Evolutionary conservation across 2,113 vertebrate species (phyloP).

Genomic region (Laticauda colubrina): DNA sequence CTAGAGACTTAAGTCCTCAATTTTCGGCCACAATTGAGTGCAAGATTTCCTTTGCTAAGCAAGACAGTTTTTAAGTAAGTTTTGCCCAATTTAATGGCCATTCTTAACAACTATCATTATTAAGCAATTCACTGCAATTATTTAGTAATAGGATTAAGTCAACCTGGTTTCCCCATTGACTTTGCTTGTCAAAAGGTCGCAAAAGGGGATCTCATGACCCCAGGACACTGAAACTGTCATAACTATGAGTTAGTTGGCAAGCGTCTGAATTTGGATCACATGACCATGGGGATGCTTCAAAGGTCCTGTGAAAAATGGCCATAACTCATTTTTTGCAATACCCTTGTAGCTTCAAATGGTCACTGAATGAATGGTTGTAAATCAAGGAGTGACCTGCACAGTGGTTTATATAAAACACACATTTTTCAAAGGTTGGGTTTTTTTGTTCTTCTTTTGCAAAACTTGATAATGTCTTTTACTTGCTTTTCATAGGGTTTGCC

Average conservation of each 20-base stretch:
- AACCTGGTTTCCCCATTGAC: not conserved
- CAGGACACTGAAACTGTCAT: too few species aligned
- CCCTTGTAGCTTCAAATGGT: too few species aligned
- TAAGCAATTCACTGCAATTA: not conserved
- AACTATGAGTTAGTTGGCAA: too few species aligned
- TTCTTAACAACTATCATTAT: not conserved
- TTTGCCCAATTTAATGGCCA: not conserved
- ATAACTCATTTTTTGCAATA: too few species aligned
- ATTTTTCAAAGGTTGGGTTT: not conserved
- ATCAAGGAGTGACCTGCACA: not conserved
- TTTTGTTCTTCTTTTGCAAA: not conserved
- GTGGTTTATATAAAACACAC: not conserved
- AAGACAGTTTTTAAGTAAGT: not conserved
- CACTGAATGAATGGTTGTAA: too few species aligned
- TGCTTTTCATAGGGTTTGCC: constrained; percentile 74
- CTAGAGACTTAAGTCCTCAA: too few species aligned
- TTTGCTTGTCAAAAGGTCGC: not conserved
- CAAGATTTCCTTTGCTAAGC: not conserved
- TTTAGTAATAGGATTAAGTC: not conserved
- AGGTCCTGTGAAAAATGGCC: too few species aligned
- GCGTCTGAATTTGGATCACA: too few species aligned
- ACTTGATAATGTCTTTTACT: not conserved
- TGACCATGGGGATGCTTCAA: too few species aligned
- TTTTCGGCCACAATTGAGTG: not conserved
- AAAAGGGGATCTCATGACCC: not conserved